Evolutionary conservation across 2,888 invertebrate genomes (phyloP).

Genomic region (Oligia latruncula): DNA sequence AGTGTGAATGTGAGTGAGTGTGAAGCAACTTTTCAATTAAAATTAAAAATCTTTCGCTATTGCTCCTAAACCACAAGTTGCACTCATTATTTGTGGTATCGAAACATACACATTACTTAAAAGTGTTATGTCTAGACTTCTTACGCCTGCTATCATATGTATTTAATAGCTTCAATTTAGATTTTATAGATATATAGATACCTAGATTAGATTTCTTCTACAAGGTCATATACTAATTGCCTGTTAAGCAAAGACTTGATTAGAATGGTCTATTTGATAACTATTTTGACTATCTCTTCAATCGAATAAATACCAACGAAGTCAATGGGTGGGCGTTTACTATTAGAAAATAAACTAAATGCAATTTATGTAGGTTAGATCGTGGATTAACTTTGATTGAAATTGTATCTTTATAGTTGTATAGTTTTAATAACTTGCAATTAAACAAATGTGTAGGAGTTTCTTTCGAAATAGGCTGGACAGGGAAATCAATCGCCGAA

Average conservation of each 20-base stretch:
- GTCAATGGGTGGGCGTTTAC: constrained; percentile 19
- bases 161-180: constrained; percentile 6
- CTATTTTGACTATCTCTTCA: constrained; percentile 8
- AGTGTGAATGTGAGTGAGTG: too few species aligned
- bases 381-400: background rate
- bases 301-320: constrained; percentile 27
- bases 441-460: background rate
- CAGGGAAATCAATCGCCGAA: too few species aligned
- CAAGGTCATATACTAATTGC: constrained; percentile 43
- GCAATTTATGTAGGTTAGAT: background rate
- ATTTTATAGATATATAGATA: background rate
- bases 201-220: constrained; percentile 15
- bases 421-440: background rate
- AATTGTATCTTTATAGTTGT: too few species aligned
- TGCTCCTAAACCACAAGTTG: constrained; percentile 9
- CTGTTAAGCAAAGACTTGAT: constrained; percentile 32
- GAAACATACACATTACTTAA: constrained; percentile 12
- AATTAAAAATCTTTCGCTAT: background rate
- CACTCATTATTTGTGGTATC: constrained; percentile 5
- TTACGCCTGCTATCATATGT: background rate
- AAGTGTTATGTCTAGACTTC: constrained; percentile 12
- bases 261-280: constrained; percentile 28
- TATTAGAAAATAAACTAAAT: constrained; percentile 9
- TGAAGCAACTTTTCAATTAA: background rate
- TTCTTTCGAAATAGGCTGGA: too few species aligned